Evolutionary conservation across 2,113 vertebrate species (phyloP).

Genomic region (Trogon surrucura): DNA sequence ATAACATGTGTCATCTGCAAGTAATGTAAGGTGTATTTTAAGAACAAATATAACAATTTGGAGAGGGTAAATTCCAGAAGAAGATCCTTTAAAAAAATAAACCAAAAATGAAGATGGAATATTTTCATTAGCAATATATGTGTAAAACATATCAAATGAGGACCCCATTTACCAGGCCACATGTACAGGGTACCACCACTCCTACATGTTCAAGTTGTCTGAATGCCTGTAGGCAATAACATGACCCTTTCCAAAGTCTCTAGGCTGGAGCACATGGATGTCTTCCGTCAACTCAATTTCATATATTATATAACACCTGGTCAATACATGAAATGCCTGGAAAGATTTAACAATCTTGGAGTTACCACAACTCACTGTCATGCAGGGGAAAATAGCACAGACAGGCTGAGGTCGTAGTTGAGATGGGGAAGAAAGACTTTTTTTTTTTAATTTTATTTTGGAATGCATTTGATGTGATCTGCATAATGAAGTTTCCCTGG

Average conservation of each 20-base stretch:
- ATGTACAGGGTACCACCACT: background rate
- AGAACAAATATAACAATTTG: background rate
- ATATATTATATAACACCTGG: background rate
- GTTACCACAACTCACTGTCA: background rate
- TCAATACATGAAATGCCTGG: background rate
- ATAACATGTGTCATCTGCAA: background rate
- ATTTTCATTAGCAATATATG: background rate
- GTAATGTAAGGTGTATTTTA: background rate
- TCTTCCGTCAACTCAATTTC: background rate
- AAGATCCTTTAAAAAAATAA: background rate
- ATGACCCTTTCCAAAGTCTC: background rate
- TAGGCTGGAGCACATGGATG: background rate
- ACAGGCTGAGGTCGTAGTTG: background rate
- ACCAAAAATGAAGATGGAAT: background rate
- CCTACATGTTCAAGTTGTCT: background rate
- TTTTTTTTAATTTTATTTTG: background rate
- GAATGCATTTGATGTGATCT: background rate
- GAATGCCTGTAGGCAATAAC: background rate
- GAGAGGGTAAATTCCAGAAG: background rate
- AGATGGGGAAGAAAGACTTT: background rate
- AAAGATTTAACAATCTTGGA: background rate
- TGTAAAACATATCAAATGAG: background rate
- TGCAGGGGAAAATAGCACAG: background rate
- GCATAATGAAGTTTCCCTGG: background rate
- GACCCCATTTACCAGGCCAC: background rate